Evolutionary conservation across 2,797 vertebrate genomes (phyloP).

Genomic region (Falco concolor): DNA sequence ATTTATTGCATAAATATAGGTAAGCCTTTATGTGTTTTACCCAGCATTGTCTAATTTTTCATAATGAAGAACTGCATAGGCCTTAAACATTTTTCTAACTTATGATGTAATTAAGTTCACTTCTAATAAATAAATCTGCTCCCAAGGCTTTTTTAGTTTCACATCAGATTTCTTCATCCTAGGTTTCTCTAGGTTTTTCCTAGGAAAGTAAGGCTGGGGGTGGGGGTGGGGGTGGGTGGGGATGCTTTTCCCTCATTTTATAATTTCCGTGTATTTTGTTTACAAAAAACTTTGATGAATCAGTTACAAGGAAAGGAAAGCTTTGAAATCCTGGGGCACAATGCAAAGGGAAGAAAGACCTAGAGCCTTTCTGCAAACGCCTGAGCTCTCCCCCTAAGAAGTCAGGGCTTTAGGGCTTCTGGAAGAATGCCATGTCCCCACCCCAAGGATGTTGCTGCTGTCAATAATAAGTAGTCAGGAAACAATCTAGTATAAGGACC

Average conservation of each 20-base stretch:
- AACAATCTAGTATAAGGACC: neutral
- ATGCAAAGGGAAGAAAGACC: neutral
- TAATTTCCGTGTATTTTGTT: neutral
- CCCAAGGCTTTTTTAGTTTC: neutral
- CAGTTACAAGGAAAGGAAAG: neutral
- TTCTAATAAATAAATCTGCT: neutral
- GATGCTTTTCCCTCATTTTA: neutral
- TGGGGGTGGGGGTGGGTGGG: no score
- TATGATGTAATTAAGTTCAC: neutral
- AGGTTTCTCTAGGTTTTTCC: neutral
- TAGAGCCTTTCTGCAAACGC: neutral
- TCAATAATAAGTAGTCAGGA: neutral
- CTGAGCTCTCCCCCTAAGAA: neutral
- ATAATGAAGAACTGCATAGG: neutral
- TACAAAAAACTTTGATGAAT: neutral
- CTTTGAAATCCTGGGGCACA: neutral
- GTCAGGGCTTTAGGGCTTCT: neutral
- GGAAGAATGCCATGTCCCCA: neutral
- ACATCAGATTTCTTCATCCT: neutral
- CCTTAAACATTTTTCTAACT: neutral
- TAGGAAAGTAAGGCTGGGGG: neutral
- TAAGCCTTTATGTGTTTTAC: neutral
- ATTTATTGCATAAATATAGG: neutral
- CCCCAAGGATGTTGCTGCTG: neutral
- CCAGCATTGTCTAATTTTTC: neutral